Evolutionary conservation across 2,797 vertebrate species (phyloP), one percentile per base, ranked within the genome.

Genomic region (Echiichthys vipera): DNA sequence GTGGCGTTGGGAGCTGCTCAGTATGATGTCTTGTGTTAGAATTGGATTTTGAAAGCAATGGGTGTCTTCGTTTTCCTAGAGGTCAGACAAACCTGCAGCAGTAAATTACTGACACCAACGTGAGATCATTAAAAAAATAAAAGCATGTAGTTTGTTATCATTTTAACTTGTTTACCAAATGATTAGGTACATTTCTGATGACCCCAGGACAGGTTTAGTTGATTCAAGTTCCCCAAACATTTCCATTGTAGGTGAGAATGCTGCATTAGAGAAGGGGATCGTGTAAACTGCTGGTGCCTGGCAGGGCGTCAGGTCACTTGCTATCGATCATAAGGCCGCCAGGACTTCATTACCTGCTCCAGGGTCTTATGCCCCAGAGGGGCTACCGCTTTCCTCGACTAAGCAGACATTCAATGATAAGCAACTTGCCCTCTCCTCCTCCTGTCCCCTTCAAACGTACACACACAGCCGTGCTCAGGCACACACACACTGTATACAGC

Each of bases 371-470:
- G 78, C 78, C 86, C 85, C 67, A 72, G 71, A 81, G 84, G 89
- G 71, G 84, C 69, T 77, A 54, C 73, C 7, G 32, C 80, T 93
- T 92, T 89, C 86, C 83, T 86, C 49, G 63, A 89, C 89, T 90
- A 92, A 93, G 93, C 92, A 94, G 90, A 94, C 89, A 89, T 93
- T 93, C 85, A 92, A 88, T 92, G 82, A 93, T 82, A 84, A 81
- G 69, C 80, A 80, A 59, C 56, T 64, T 42, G 64, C 65, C 77
- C 75, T 71, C 64, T 62, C 36, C 42, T 72, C 78, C 47, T 22
- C 14, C 49, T 8, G 67, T 54, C 78, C 53, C 53, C 49, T 76
- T 83, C 73, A 58, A 30, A 74, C 56, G 37, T 4, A 50, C 45
- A 64, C 25, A 77, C 57, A 68, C 59, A 56, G 53, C 22, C 75